A percentile compares a stretch with the other conserved stretches of the same genome.
These are phyloP conservation scores for Caenorhabditis elegans DNA, from an alignment of 1,140 invertebrate species.

Conservation along the genomic window WBcel235 BX284604.4:458001-458500, in stretches of 20 bases:
- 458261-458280: too few species aligned
- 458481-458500: conserved; percentile 20
- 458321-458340: neutral
- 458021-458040: too few species aligned
- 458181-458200: conserved; percentile 46
- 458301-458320: neutral
- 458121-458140: neutral
- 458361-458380: conserved; percentile 32
- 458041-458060: too few species aligned
- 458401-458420: neutral
- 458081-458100: neutral
- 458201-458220: neutral
- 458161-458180: conserved; percentile 34
- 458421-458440: conserved; percentile 13
- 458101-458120: neutral
- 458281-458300: neutral
- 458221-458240: neutral
- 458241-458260: too few species aligned
- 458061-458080: neutral
- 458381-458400: conserved; percentile 17
- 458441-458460: neutral
- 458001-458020: too few species aligned
- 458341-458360: neutral
- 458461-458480: neutral
- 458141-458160: conserved; percentile 8